Evolutionary conservation across 2,888 invertebrate species (phyloP).

Genomic region (Linnaemya tessellans): DNA sequence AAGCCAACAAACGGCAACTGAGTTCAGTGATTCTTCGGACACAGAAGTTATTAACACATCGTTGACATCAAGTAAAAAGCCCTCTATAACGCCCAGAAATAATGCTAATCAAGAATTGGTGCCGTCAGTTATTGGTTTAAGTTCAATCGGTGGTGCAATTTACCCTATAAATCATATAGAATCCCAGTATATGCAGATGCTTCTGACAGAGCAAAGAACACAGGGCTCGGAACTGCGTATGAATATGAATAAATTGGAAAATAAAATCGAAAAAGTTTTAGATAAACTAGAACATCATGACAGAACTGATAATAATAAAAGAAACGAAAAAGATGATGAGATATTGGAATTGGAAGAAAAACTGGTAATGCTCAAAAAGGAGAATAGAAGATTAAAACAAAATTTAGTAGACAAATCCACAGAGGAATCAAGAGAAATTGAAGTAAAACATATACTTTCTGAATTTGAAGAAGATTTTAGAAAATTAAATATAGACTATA

Average conservation of each 20-base stretch:
- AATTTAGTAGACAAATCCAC: conserved; percentile 29
- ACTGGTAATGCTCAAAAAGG: conserved; percentile 80
- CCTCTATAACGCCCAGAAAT: conserved; percentile 73
- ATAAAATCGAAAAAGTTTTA: conserved; percentile 86
- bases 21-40: conserved; percentile 84
- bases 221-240: conserved; percentile 88
- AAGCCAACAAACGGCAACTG: conserved; percentile 75
- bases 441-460: conserved; percentile 46
- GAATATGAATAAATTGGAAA: conserved; percentile 86
- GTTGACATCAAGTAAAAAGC: conserved; percentile 51
- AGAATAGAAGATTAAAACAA: conserved; percentile 79
- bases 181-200: conserved; percentile 84
- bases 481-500: conserved; percentile 44
- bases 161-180: conserved; percentile 74
- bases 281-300: conserved; percentile 83
- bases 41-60: conserved; percentile 78
- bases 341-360: conserved; percentile 81
- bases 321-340: conserved; percentile 75
- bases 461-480: conserved; percentile 60
- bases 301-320: conserved; percentile 54
- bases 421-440: neutral
- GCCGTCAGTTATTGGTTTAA: conserved; percentile 30
- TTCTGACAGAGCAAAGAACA: conserved; percentile 86
- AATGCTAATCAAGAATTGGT: conserved; percentile 72
- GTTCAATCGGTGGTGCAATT: neutral